Base-by-base conservation (phyloP, 1,140 invertebrate genomes). In the Sitobion miscanthi region DNA sequence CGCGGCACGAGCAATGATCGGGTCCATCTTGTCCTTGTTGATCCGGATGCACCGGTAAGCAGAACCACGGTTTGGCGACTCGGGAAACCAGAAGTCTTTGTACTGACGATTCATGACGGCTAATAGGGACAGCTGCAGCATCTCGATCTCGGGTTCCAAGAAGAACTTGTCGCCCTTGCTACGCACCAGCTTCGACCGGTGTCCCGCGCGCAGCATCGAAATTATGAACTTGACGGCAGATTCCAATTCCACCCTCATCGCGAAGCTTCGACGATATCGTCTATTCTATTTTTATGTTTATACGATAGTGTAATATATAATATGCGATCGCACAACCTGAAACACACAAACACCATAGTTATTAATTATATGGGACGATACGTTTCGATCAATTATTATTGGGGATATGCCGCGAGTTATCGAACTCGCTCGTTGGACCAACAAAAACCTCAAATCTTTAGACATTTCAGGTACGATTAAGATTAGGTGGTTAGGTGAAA, bases 21-120 rank as follows among this genome's bases (percentile, higher is more conserved):
- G 97, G 7, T 93, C 91, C 91, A 85, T 93, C n/a, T 93, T 93
- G 95, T 99, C 99, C 95, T 98, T 97, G 14, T 98, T 98, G 47
- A 98, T 99, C 94, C 98, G 98, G 57, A 99, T 95, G 95, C 99
- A 99, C 94, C 99, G 96, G 95, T 98, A 99, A 0, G 98, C 99
- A 2, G 99, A 99, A 0, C 99, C 99, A 95, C 98, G 98, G 95
- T 98, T 98, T 1, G 99, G 98, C 94, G 98, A 97, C 94, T 99
- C 98, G 0, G 98, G 98, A 95, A 99, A 99, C 99, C 99, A 99
- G 95, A 99, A 99, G 83, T 98, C 98, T 95, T 98, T 96, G 96
- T 99, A 99, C 96, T 99, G 99, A 94, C 98, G 97, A 95, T 98
- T 98, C 77, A 99, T 95, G n/a, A 98, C 98, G 95, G 98, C 98